Conservation (phyloP, 2,888 invertebrate species). For the Allolobophora icterica region DNA sequence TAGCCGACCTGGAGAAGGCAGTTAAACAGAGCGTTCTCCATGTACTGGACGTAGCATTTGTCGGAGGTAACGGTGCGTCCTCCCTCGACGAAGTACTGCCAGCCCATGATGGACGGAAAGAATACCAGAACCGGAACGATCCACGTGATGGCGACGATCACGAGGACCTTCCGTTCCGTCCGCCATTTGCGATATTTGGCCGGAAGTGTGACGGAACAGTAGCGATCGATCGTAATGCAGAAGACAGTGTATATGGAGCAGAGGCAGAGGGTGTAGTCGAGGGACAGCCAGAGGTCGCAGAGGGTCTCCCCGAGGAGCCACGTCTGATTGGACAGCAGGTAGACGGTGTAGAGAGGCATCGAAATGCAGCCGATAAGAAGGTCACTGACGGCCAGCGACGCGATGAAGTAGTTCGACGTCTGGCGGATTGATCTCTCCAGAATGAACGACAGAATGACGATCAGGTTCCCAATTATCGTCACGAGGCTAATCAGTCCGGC, state of each 20-base stretch:
- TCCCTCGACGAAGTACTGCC: slow-evolving; percentile 92
- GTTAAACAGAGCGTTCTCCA: slow-evolving; percentile 95
- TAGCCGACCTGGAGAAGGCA: slow-evolving; percentile 94
- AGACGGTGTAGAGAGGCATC: slow-evolving; percentile 88
- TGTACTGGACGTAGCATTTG: slow-evolving; percentile 93
- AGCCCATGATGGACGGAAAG: slow-evolving; percentile 97
- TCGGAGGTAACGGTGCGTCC: slow-evolving; percentile 84
- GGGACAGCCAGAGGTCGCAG: slow-evolving; percentile 96
- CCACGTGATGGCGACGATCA: slow-evolving; percentile 96
- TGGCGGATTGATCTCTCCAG: slow-evolving; percentile 88
- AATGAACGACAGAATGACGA: slow-evolving; percentile 91
- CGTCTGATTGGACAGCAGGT: slow-evolving; percentile 85
- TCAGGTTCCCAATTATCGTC: slow-evolving; percentile 90
- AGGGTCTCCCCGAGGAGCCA: slow-evolving; percentile 95
- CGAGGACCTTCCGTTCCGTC: slow-evolving; percentile 85
- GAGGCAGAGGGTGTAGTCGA: slow-evolving; percentile 97
- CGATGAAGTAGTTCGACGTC: slow-evolving; percentile 94
- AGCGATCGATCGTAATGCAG: slow-evolving; percentile 96
- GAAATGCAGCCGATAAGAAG: slow-evolving; percentile 83
- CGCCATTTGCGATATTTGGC: slow-evolving; percentile 97
- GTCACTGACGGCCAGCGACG: slow-evolving; percentile 94
- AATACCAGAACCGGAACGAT: slow-evolving; percentile 93
- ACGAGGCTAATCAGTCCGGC: slow-evolving; percentile 86
- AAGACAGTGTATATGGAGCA: slow-evolving; percentile 96
- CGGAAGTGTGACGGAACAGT: slow-evolving; percentile 97